Base-by-base conservation (phyloP, 1,140 invertebrate genomes). In the Nephila pilipes region DNA sequence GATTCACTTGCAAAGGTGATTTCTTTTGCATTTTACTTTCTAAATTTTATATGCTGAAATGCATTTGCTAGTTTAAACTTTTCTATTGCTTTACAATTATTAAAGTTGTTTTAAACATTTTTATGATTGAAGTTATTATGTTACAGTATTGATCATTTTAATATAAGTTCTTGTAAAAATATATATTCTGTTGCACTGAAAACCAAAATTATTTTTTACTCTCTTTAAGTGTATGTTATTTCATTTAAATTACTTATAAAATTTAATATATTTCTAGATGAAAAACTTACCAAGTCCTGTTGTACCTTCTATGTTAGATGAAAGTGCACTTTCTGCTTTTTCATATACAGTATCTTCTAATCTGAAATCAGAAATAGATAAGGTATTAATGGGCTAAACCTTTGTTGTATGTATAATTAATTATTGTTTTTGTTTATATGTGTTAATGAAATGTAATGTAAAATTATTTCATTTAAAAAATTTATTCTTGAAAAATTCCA, bases 241-340 rank as follows among this genome's bases (percentile, higher is more conserved):
- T 60, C 58, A 18, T 60, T 22, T 60, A 18, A 58, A 16, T 58
- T 16, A 16, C 38, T 46, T 46, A 46, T 46, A 46, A 46, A 46
- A 46, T 46, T 6, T 46, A 46, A 46, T 46, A 10, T 36, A 18
- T 20, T 75, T 90, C 14, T 29, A 91, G 90, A 29, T 18, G 5
- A 91, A 29, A 22, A n/a, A 12, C 5, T 65, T 91, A 38, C 80
- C 80, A 10, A 60, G 55, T 46, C 90, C 90, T 32, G 20, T 91
- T 85, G 80, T 91, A 22, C 80, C 90, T 38, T 65, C 79, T 18
- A 22, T 91, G 55, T 36, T 91, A 8, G 90, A 91, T 85, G 80
- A 91, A 91, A 60, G 25, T 91, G 90, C 90, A 29, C 20, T 91
- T 18, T 85, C 58, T 38, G 32, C 90, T 22, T 91, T 91, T 58